Evolutionary conservation across 2,888 invertebrate genomes (phyloP).

Genomic region (Trissonchulus latispiculum): DNA sequence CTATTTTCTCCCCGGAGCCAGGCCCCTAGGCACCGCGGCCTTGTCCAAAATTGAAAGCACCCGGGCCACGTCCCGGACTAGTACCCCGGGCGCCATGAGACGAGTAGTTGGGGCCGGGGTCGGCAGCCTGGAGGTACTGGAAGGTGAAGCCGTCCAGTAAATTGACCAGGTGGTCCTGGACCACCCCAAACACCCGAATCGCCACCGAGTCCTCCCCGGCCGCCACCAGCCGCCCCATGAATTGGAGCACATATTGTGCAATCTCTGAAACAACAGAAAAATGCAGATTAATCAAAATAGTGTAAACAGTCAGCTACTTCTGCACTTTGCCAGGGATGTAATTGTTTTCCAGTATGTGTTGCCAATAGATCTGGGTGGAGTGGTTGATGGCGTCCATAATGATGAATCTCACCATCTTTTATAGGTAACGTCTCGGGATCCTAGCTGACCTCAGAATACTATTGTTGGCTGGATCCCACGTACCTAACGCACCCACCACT

Average conservation of each 20-base stretch:
- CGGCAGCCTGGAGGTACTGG: neutral
- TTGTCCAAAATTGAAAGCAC: too few relatives aligned
- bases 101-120: neutral
- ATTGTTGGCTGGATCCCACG: conserved; percentile 38
- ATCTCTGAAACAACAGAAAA: neutral
- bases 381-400: neutral
- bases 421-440: neutral
- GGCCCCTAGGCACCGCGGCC: too few relatives aligned
- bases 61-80: too few relatives aligned
- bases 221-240: neutral
- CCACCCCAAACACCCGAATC: neutral
- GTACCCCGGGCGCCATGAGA: too few relatives aligned
- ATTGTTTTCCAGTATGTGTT: neutral
- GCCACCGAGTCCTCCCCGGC: neutral
- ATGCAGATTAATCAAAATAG: too few relatives aligned
- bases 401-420: neutral
- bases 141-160: neutral
- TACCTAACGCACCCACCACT: conserved; percentile 38
- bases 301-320: too few relatives aligned
- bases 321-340: neutral
- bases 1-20: too few relatives aligned
- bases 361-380: neutral
- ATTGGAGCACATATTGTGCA: neutral
- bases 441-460: conserved; percentile 27
- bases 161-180: neutral